These are phyloP conservation scores for Dasyurus viverrinus DNA, from an alignment of 2,113 vertebrate species.

Conservation along the genomic window DNA sequence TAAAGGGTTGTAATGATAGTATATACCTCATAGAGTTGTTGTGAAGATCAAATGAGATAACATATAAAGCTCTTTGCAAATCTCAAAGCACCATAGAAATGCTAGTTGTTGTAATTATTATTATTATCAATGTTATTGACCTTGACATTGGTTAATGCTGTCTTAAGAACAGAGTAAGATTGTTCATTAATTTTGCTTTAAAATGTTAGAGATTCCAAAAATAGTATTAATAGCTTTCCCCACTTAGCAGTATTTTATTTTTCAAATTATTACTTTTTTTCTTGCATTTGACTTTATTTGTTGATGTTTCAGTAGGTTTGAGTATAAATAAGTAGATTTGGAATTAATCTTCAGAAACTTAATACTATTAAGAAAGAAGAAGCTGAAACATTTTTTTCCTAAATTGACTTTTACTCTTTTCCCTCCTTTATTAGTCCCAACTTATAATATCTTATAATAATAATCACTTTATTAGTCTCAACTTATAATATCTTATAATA, in stretches of 20 bases:
- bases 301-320: neutral
- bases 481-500: neutral
- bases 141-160: neutral
- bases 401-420: neutral
- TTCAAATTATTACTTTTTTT: neutral
- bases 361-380: neutral
- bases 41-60: neutral
- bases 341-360: neutral
- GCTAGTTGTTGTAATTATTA: neutral
- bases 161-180: neutral
- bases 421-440: neutral
- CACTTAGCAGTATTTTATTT: too few relatives aligned
- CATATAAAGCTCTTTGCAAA: neutral
- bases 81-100: neutral
- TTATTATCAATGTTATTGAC: neutral
- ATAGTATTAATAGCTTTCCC: neutral
- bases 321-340: neutral
- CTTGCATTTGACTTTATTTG: neutral
- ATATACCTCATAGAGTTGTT: neutral
- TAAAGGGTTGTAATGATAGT: neutral
- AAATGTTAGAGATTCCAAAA: neutral
- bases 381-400: neutral
- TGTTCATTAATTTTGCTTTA: neutral
- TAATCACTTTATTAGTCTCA: slow-evolving; percentile 13
- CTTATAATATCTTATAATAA: neutral